phyloP scores from a whole-genome alignment of 2,113 vertebrate genomes.

The Sciurus niger region DNA sequence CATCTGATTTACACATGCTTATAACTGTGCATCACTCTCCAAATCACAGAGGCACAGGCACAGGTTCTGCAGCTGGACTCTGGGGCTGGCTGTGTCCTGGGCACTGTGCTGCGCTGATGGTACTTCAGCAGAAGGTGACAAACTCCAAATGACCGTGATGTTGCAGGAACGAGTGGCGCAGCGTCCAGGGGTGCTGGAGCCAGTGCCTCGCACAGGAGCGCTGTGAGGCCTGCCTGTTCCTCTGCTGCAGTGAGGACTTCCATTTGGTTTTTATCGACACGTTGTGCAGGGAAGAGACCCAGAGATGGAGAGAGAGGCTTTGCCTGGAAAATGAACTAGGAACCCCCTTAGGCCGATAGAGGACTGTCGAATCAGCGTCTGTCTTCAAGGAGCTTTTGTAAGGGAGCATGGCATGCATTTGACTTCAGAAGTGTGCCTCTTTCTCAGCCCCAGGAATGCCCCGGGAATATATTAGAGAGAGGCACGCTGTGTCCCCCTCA shows the following conservation, averaged over 20 bases:
- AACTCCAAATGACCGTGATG: neutral
- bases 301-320: neutral
- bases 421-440: neutral
- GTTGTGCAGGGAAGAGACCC: neutral
- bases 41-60: too few relatives aligned
- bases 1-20: neutral
- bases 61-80: neutral
- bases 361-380: neutral
- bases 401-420: neutral
- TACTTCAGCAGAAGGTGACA: neutral
- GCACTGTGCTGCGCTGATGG: neutral
- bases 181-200: neutral
- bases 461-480: slow-evolving; percentile 22
- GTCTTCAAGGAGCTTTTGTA: neutral
- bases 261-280: neutral
- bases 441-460: slow-evolving; percentile 15
- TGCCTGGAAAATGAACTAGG: neutral
- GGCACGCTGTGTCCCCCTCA: neutral
- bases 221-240: too few relatives aligned
- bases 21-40: too few relatives aligned
- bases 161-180: neutral
- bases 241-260: too few relatives aligned
- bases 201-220: neutral
- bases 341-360: neutral
- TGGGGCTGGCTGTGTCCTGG: neutral